phyloP scores from a whole-genome alignment of 2,888 invertebrate species.

The Bimastos eiseni region DNA sequence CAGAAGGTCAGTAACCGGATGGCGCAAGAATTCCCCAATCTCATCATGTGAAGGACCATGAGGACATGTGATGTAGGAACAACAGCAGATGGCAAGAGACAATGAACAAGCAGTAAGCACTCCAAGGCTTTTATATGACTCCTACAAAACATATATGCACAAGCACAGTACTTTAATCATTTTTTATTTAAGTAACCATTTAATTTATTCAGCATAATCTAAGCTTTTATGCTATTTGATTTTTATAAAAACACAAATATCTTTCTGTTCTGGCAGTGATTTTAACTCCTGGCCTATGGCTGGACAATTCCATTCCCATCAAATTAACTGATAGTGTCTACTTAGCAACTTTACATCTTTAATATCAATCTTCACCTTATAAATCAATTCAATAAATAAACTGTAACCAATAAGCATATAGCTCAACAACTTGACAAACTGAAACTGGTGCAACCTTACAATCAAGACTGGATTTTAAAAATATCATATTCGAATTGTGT shows the following conservation, averaged over 20 bases:
- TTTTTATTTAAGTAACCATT: not conserved
- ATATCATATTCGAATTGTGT: not conserved
- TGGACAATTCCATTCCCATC: too few species aligned
- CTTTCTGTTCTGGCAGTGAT: not conserved
- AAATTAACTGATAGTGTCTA: too few species aligned
- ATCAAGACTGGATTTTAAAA: not conserved
- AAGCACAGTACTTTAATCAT: not conserved
- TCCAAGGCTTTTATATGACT: not conserved
- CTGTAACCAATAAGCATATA: not conserved
- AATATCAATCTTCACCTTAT: not conserved
- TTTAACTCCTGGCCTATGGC: not conserved
- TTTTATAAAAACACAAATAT: not conserved
- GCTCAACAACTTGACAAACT: not conserved
- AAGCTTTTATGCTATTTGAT: not conserved
- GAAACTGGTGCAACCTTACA: not conserved
- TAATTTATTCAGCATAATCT: not conserved
- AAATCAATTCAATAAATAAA: not conserved
- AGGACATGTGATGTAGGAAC: not conserved
- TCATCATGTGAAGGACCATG: not conserved
- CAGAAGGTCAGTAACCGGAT: not conserved
- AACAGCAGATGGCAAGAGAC: not conserved
- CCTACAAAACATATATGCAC: not conserved
- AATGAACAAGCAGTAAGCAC: not conserved
- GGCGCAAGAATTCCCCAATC: constrained; percentile 5
- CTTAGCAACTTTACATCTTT: too few species aligned